Evolutionary conservation across 2,113 vertebrate genomes (phyloP).

Genomic region (Emberiza fucata): DNA sequence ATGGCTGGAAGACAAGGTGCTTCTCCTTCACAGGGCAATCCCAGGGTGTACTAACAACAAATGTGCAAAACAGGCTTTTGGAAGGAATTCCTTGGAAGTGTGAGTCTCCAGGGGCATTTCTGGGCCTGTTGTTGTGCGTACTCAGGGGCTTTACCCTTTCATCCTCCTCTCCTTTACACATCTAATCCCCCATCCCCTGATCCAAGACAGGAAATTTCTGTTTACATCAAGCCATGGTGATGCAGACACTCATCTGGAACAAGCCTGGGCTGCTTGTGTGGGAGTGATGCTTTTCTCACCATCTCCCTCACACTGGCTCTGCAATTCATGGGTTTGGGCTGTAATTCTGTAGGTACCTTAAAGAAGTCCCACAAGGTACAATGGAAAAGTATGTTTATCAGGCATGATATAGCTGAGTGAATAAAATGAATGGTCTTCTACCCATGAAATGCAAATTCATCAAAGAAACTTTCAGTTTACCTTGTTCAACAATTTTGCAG

Average conservation of each 20-base stretch:
- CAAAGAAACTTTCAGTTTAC: not conserved
- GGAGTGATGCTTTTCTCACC: not conserved
- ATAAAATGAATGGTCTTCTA: not conserved
- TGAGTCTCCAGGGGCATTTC: not conserved
- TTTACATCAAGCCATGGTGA: conserved; percentile 18
- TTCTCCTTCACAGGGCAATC: not conserved
- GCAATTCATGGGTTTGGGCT: not conserved
- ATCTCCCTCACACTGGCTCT: not conserved
- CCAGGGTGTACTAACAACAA: not conserved
- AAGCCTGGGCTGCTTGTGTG: not conserved
- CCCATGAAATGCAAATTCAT: not conserved
- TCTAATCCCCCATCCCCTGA: not conserved
- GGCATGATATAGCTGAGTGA: not conserved
- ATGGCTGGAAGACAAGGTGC: not conserved
- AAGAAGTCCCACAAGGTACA: not conserved
- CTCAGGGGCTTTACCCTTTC: not conserved
- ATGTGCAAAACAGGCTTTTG: not conserved
- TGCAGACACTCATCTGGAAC: not conserved
- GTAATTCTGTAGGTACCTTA: not conserved
- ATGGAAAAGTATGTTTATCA: not conserved
- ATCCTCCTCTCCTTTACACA: not conserved
- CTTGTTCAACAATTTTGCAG: not conserved
- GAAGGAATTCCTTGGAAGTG: not conserved
- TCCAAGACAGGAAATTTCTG: conserved; percentile 12
- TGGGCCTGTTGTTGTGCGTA: not conserved